Percentiles rank a stretch among this genome's conserved stretches.
These are phyloP conservation scores for Platypus cylindrus DNA, from an alignment of 2,888 invertebrate species.

Conservation along the genomic window DNA sequence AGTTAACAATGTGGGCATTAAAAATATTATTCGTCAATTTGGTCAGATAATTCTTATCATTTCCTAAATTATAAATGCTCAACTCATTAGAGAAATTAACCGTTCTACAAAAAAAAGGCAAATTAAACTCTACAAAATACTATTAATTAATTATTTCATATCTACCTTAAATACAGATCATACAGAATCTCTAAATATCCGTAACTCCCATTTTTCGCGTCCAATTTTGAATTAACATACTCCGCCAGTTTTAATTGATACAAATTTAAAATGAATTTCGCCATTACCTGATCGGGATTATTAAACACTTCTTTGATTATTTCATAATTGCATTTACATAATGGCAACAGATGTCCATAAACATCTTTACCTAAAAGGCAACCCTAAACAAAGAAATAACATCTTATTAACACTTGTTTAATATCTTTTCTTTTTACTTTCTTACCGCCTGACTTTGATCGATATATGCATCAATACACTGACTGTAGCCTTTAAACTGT, in stretches of 20 bases:
- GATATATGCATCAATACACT: constrained; percentile 93
- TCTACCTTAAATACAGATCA: constrained; percentile 78
- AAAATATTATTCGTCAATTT: constrained; percentile 74
- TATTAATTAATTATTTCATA: constrained; percentile 10
- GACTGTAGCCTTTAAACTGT: constrained; percentile 92
- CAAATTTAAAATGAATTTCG: constrained; percentile 91
- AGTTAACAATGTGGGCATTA: constrained; percentile 63
- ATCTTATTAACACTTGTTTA: not conserved
- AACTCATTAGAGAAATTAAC: constrained; percentile 61
- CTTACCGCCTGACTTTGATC: constrained; percentile 87
- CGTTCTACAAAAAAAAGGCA: constrained; percentile 42
- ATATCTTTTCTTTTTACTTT: too few relatives aligned
- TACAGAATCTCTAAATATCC: constrained; percentile 80
- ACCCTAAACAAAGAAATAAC: constrained; percentile 42
- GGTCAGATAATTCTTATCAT: constrained; percentile 63
- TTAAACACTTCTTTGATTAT: constrained; percentile 83
- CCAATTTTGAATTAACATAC: constrained; percentile 69
- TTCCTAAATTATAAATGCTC: constrained; percentile 61
- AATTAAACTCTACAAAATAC: not conserved
- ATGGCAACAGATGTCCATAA: constrained; percentile 76
- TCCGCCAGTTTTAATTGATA: constrained; percentile 84
- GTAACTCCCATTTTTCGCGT: constrained; percentile 71
- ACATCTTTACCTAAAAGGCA: constrained; percentile 79
- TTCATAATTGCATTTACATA: constrained; percentile 78
- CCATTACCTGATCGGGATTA: constrained; percentile 94